These are phyloP conservation scores for Rostratula benghalensis DNA, from an alignment of 2,113 vertebrate species.

Conservation along the genomic window DNA sequence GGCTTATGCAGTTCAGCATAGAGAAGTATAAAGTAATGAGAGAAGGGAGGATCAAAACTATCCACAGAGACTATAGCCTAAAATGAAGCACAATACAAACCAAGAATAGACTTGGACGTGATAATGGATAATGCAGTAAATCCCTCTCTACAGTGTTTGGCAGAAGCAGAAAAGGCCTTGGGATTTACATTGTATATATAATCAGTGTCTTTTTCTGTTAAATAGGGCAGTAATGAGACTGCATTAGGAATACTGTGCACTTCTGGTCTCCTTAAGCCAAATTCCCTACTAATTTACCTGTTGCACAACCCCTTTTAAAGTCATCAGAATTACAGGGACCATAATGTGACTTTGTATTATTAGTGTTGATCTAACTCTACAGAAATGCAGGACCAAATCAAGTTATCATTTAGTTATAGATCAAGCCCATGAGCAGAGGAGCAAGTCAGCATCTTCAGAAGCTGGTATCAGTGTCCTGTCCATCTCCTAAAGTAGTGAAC, in stretches of 20 bases:
- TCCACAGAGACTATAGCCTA: slow-evolving; percentile 60
- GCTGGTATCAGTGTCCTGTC: neutral
- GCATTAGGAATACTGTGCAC: neutral
- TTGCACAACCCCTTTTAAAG: neutral
- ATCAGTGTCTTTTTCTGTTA: slow-evolving; percentile 57
- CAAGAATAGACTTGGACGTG: slow-evolving; percentile 71
- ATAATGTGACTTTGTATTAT: neutral
- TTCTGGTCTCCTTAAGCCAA: slow-evolving; percentile 23
- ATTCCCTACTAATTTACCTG: slow-evolving; percentile 21
- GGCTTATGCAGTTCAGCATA: slow-evolving; percentile 62
- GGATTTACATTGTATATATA: slow-evolving; percentile 62
- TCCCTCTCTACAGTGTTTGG: slow-evolving; percentile 58
- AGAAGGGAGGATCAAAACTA: slow-evolving; percentile 66
- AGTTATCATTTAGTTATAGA: neutral
- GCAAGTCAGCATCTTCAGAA: neutral
- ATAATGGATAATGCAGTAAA: slow-evolving; percentile 67
- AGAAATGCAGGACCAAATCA: neutral
- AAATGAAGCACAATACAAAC: slow-evolving; percentile 67
- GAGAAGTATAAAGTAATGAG: slow-evolving; percentile 55
- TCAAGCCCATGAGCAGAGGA: neutral
- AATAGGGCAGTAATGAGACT: slow-evolving; percentile 54
- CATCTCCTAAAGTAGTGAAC: neutral
- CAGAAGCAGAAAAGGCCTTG: slow-evolving; percentile 58
- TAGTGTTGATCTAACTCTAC: neutral
- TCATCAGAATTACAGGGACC: neutral